Percentiles rank a stretch among this genome's conserved stretches.
Conservation (phyloP, 2,888 invertebrate genomes). For the Chaitophorus viminalis region DNA sequence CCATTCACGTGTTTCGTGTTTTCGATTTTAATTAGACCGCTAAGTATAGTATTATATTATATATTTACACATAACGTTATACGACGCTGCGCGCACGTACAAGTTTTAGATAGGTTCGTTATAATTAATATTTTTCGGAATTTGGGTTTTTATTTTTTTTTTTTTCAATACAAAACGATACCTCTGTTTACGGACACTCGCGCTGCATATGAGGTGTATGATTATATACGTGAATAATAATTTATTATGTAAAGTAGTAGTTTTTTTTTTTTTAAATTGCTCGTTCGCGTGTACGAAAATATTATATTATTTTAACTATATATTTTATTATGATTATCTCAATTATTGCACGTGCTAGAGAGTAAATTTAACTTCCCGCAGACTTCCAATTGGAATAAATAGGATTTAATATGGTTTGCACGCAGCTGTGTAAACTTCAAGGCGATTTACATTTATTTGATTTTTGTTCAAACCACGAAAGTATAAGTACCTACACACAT, state of each 20-base stretch:
- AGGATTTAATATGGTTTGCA: not conserved
- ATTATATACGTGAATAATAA: slow-evolving; percentile 1
- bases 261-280: not conserved
- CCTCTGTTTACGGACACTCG: too few species aligned
- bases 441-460: too few species aligned
- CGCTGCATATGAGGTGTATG: too few species aligned
- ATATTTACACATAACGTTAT: too few species aligned
- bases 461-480: not conserved
- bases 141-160: not conserved
- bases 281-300: not conserved
- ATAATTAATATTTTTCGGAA: slow-evolving; percentile 39
- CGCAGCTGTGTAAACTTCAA: not conserved
- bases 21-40: slow-evolving; percentile 20
- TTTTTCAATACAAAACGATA: not conserved
- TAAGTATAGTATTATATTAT: not conserved
- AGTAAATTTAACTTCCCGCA: not conserved
- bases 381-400: not conserved
- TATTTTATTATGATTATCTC: slow-evolving; percentile 11
- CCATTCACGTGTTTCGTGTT: slow-evolving; percentile 15
- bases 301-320: not conserved
- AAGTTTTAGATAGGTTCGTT: not conserved
- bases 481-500: not conserved
- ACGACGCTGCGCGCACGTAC: too few species aligned
- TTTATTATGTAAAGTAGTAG: too few species aligned
- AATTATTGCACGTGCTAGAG: not conserved